Evolutionary conservation across 2,113 vertebrate genomes (phyloP), one percentile per base, ranked within the genome.

Genomic region (Megalops atlanticus): DNA sequence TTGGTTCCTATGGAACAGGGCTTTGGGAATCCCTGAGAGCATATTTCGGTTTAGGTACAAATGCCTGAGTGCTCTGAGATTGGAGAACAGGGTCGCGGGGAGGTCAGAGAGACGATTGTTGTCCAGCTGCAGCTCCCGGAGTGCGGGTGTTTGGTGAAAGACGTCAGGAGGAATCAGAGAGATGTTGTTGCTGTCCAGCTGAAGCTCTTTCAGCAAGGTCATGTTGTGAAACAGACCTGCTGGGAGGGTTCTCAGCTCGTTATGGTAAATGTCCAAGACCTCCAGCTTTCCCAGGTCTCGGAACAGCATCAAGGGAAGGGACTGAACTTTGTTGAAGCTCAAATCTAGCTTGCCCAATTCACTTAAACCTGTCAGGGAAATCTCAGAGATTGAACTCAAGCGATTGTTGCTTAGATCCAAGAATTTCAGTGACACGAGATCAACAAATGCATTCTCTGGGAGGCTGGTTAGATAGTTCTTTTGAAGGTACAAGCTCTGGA

Each of bases 121-220:
- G 0, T 87, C 86, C 38, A 93, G 78, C 21, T 91, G 88, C 14
- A 93, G 73, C 10, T 90, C 86, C 0, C 12, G 75, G 33, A 93
- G 86, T 49, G 64, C 82, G 15, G 64, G 18, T 6, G 90, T 58
- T 0, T 80, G 47, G 27, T 87, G 69, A 58, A 92, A 93, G 0
- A 85, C 49, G 1, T 82, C 77, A 0, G 31, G 47, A 35, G 82
- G 58, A 1, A 91, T 49, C 1, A 0, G 12, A 7, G 76, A 86
- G 72, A 93, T 88, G 18, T 86, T 85, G 38, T 93, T 93, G 35
- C 35, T 79, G 38, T 91, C 88, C 69, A 93, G 78, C 31, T 85
- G 86, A 21, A 93, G 82, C 3, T 88, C 83, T 12, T 24, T 69
- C 69, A 93, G 70, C 0, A 40, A 81, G 8, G 24, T 85, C 58